Percentiles rank a stretch among this genome's conserved stretches.
Evolutionary conservation across 2,797 vertebrate genomes (phyloP).

Genomic region (Apodemus agrarius): DNA sequence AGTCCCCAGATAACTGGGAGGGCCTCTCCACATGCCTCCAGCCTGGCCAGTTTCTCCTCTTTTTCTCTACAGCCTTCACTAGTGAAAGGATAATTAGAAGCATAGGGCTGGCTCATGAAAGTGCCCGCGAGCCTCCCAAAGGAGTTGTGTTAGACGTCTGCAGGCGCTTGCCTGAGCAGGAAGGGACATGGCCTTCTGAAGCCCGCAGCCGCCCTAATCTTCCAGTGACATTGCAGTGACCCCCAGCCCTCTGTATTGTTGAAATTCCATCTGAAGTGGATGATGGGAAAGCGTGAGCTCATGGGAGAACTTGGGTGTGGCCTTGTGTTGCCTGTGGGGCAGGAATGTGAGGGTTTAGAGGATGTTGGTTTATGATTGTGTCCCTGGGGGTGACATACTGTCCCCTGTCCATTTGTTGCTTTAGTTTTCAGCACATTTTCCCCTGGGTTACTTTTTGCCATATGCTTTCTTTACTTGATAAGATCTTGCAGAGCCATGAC

Average conservation of each 20-base stretch:
- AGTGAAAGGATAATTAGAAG: background rate
- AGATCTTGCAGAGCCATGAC: background rate
- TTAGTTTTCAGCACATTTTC: background rate
- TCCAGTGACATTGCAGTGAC: background rate
- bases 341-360: background rate
- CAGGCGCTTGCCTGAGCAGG: rapidly evolving
- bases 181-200: background rate
- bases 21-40: conserved; percentile 5
- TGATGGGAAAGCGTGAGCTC: background rate
- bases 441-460: background rate
- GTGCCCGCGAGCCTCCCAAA: background rate
- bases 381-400: background rate
- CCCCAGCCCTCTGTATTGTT: background rate
- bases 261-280: background rate
- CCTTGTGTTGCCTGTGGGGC: background rate
- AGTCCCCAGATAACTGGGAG: background rate
- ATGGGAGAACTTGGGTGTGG: background rate
- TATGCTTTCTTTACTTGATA: background rate
- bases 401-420: background rate
- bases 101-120: background rate
- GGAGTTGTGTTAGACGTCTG: background rate
- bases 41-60: background rate
- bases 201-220: rapidly evolving
- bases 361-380: background rate
- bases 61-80: background rate